A percentile compares a stretch with the other conserved stretches of the same genome.
phyloP scores from a whole-genome alignment of 1,140 invertebrate genomes.

The Carposina sasakii region DNA sequence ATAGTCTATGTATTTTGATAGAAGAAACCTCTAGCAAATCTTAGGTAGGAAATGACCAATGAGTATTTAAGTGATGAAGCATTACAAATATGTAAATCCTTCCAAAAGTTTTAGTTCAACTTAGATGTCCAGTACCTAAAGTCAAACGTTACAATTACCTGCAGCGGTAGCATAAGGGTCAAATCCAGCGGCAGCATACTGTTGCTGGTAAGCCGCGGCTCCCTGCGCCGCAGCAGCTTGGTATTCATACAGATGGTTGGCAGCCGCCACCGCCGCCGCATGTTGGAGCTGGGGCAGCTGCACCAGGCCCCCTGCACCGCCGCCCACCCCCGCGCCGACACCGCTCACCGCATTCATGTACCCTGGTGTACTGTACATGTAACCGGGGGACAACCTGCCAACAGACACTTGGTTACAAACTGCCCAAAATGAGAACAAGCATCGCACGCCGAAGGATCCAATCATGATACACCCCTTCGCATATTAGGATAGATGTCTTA shows the following conservation, averaged over 20 bases:
- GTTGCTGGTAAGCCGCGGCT: slow-evolving; percentile 78
- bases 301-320: slow-evolving; percentile 70
- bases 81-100: too few relatives aligned
- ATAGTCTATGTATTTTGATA: too few relatives aligned
- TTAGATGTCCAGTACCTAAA: too few relatives aligned
- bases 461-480: too few relatives aligned
- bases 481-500: too few relatives aligned
- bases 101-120: too few relatives aligned
- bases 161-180: slow-evolving; percentile 77
- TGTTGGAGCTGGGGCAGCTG: slow-evolving; percentile 80
- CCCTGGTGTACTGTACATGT: slow-evolving; percentile 79
- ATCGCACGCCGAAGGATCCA: not conserved
- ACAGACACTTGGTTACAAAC: not conserved
- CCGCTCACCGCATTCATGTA: slow-evolving; percentile 75
- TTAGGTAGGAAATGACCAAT: too few relatives aligned
- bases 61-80: too few relatives aligned
- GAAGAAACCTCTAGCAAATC: too few relatives aligned
- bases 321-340: slow-evolving; percentile 71
- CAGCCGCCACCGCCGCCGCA: slow-evolving; percentile 80
- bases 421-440: not conserved
- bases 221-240: slow-evolving; percentile 79
- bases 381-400: slow-evolving; percentile 81
- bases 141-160: too few relatives aligned
- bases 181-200: slow-evolving; percentile 79
- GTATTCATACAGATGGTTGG: slow-evolving; percentile 83